phyloP scores from a whole-genome alignment of 2,113 vertebrate species.

The Sinosuthora webbiana region DNA sequence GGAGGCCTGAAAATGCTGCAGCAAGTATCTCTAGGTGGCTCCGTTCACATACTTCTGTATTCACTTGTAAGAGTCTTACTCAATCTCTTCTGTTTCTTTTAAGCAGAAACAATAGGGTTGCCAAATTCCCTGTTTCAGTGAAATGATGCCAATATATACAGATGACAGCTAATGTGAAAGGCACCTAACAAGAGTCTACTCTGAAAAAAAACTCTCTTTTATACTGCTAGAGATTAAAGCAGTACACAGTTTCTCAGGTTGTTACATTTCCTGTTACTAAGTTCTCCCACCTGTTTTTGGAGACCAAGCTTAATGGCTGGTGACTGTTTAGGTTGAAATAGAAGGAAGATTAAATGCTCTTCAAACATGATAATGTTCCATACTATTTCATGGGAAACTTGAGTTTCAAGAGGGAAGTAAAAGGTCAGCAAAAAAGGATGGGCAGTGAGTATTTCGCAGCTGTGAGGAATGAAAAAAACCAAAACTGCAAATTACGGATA shows the following conservation, averaged over 20 bases:
- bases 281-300: not conserved
- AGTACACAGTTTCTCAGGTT: not conserved
- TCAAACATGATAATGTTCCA: not conserved
- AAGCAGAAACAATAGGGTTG: not conserved
- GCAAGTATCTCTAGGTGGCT: constrained; percentile 54
- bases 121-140: not conserved
- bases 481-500: rapidly evolving
- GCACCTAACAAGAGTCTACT: not conserved
- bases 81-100: not conserved
- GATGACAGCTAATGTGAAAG: not conserved
- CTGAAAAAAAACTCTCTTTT: not conserved
- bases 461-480: rapidly evolving
- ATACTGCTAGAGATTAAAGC: not conserved
- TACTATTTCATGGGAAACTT: not conserved
- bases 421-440: not conserved
- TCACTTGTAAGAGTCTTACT: not conserved
- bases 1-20: not conserved
- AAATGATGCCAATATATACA: not conserved
- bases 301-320: not conserved
- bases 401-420: not conserved
- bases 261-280: not conserved
- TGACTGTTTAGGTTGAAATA: not conserved
- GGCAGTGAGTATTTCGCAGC: not conserved
- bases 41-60: not conserved
- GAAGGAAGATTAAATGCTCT: not conserved